A percentile compares a stretch with the other conserved stretches of the same genome.
These are phyloP conservation scores for Elachura formosa DNA, from an alignment of 2,113 vertebrate genomes.

Conservation along the genomic window DNA sequence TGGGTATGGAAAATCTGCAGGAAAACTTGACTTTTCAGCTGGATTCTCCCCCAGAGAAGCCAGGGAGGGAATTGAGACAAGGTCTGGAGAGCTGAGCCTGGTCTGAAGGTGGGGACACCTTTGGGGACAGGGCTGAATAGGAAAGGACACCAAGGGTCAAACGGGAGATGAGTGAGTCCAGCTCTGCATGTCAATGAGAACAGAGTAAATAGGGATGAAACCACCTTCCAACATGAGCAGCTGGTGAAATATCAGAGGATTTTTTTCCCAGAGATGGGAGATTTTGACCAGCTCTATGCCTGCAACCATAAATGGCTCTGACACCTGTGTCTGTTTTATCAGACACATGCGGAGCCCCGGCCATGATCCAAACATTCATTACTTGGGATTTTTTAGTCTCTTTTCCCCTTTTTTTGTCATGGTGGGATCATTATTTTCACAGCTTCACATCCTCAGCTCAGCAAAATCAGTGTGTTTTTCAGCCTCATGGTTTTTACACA, in stretches of 20 bases:
- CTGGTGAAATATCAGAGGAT: constrained; percentile 34
- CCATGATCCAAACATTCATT: not conserved
- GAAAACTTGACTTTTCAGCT: not conserved
- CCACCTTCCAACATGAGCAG: constrained; percentile 53
- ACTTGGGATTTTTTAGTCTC: not conserved
- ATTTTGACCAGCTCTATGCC: constrained; percentile 29
- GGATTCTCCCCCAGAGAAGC: not conserved
- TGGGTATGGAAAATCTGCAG: not conserved
- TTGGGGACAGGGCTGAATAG: not conserved
- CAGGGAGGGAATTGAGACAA: not conserved
- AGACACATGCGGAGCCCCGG: not conserved
- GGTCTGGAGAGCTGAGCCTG: not conserved
- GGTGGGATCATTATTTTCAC: not conserved
- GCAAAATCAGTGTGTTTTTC: not conserved
- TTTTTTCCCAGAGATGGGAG: constrained; percentile 34
- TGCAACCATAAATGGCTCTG: constrained; percentile 2
- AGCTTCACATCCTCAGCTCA: not conserved
- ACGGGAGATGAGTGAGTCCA: not conserved
- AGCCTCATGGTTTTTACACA: not conserved
- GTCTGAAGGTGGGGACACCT: not conserved
- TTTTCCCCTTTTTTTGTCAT: not conserved
- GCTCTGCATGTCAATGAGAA: constrained; percentile 57
- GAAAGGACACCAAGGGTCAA: constrained; percentile 36
- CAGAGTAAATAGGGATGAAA: constrained; percentile 59
- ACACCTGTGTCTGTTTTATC: constrained; percentile 35